Evolutionary conservation across 2,113 vertebrate genomes (phyloP), one percentile per base, ranked within the genome.

Genomic region (Chiloscyllium plagiosum): DNA sequence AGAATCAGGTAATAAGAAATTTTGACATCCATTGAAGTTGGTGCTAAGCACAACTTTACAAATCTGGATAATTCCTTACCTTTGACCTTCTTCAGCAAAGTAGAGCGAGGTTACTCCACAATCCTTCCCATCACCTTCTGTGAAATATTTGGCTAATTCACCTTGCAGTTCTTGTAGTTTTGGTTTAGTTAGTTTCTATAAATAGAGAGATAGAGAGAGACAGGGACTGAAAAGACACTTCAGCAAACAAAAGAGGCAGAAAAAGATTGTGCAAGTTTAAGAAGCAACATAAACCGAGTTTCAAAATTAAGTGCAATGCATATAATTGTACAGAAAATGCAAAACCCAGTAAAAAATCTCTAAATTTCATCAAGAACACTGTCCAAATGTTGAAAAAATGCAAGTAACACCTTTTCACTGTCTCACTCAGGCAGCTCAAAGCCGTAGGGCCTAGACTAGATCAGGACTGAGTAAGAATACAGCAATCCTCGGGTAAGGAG

Each of bases 51-150:
- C 2, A n/a, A 83, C 37, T 47, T 83, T 7, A 17, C 80, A 83
- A 22, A 47, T 47, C 37, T 83, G 80, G 37, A 83, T 6, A 83
- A 90, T 93, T 66, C 61, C 97, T 97, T 69, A 99, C 99, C 99
- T 98, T 96, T 99, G 99, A 96, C 99, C 98, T 95, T 99, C 98
- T 96, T 98, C 97, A 52, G 99, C 98, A 29, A 99, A 99, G 97
- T 99, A 99, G 7, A 99, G 97, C 50, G 98, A 99, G 4, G 98
- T 99, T 24, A 99, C 96, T 0, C 98, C 98, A 6, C 98, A 98
- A 96, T 97, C 97, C 96, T 97, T 98, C 72, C 99, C 99, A 2
- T 97, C 96, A 95, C 98, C 99, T 68, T 98, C 98, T 1, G 96
- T 98, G 96, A 99, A 99, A 96, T 98, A 97, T 17, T 97, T 96